A percentile compares a stretch with the other conserved stretches of the same genome.
Evolutionary conservation across 2,113 vertebrate genomes (phyloP).

Genomic region (Cariama cristata): DNA sequence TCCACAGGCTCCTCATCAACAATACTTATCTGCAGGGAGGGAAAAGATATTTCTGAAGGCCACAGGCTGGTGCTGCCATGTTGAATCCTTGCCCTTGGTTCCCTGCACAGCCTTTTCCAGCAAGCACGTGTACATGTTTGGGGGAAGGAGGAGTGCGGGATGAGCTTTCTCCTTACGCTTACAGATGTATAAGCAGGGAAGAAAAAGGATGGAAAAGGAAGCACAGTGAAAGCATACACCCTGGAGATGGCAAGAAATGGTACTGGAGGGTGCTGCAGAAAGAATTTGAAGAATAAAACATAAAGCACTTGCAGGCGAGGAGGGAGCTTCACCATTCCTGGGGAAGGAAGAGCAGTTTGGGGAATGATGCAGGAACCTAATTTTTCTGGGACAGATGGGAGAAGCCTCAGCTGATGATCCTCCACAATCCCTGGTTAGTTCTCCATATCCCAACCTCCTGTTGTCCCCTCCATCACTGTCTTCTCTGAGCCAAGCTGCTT

Average conservation of each 20-base stretch:
- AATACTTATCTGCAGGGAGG: not conserved
- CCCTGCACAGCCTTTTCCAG: not conserved
- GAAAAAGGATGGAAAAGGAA: not conserved
- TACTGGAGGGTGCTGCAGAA: not conserved
- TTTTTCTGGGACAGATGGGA: not conserved
- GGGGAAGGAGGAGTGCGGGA: fast-evolving
- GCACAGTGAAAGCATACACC: not conserved
- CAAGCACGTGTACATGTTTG: fast-evolving
- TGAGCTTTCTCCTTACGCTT: not conserved
- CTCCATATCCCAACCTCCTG: not conserved
- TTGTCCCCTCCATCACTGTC: not conserved
- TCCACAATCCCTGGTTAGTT: not conserved
- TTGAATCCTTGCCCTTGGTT: not conserved
- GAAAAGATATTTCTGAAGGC: not conserved
- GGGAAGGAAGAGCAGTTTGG: not conserved
- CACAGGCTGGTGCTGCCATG: not conserved
- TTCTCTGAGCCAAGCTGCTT: not conserved
- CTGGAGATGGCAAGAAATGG: not conserved
- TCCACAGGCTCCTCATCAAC: not conserved
- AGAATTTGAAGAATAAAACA: not conserved
- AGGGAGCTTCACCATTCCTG: not conserved
- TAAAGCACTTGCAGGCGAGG: not conserved
- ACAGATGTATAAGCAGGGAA: not conserved
- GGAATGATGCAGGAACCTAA: not conserved
- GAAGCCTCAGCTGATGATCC: not conserved